Base-by-base conservation (phyloP, 1,140 invertebrate genomes). In the Heterodera schachtii region DNA sequence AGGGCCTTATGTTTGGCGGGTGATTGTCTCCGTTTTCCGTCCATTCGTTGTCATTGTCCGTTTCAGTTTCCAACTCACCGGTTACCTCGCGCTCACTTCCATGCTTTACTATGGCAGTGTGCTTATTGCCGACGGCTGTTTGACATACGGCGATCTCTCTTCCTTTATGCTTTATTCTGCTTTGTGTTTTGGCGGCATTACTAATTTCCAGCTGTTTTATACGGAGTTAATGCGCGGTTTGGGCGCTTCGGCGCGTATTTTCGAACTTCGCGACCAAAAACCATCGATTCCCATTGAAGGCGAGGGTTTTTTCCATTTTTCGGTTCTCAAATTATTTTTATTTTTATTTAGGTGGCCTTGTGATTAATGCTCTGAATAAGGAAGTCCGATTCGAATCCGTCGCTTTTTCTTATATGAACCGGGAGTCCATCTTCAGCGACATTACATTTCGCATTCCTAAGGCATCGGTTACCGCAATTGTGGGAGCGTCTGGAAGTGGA, bases 51-150 rank as follows among this genome's bases (percentile, higher is more conserved):
- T 2, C 49, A 52, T 6, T 52, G 11, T 52, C 49, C 49, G 8
- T 2, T 6, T 71, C 91, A 95, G 94, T n/a, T 95, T 95, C 83
- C 96, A 96, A 19, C 92, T 98, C 49, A 94, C 95, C 75, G 97
- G 97, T 7, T 98, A 98, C 90, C 91, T 94, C 0, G 94, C 98
- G 57, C 94, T 98, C 77, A 92, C 98, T 47, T 93, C 95, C 5
- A 95, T 98, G 16, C 92, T 98, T 3, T 98, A 97, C 90, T 96
- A 95, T 88, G 96, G 96, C 21, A 95, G 95, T 11, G 92, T 93
- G 16, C 93, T 98, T 93, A 95, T 98, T 52, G 93, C 94, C 0
- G 92, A 94, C 19, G 92, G 94, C 66, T 90, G 93, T 47, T 92
- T 99, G 69, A 95, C 94, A 7, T 94, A 98, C 60, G 97, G 97